phyloP scores from a whole-genome alignment of 1,140 invertebrate genomes.

The Lerema accius region DNA sequence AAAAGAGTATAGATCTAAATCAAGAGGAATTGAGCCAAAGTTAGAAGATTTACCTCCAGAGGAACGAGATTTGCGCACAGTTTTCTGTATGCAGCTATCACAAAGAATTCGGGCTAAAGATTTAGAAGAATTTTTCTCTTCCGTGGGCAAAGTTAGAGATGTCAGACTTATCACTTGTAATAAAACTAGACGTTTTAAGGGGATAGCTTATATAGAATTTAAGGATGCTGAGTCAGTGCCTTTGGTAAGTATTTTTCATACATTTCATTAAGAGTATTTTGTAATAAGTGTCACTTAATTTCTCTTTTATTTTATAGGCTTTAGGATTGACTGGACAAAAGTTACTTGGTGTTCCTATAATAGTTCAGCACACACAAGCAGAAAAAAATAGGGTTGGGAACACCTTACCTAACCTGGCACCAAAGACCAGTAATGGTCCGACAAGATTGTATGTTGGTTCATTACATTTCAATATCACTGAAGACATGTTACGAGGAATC shows the following conservation, averaged over 20 bases:
- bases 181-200: slow-evolving; percentile 99
- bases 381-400: slow-evolving; percentile 98
- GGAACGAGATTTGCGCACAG: slow-evolving; percentile 98
- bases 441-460: slow-evolving; percentile 99
- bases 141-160: slow-evolving; percentile 99
- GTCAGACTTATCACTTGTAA: slow-evolving; percentile 99
- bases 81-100: slow-evolving; percentile 99
- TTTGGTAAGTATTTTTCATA: slow-evolving; percentile 85
- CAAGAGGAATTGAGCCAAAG: slow-evolving; percentile 71
- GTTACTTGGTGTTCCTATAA: slow-evolving; percentile 97
- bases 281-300: slow-evolving; percentile 8
- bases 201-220: slow-evolving; percentile 99
- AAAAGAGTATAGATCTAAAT: slow-evolving; percentile 73
- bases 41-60: slow-evolving; percentile 95
- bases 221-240: slow-evolving; percentile 98
- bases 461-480: slow-evolving; percentile 99
- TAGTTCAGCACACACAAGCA: slow-evolving; percentile 99
- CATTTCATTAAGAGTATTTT: slow-evolving; percentile 13
- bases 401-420: slow-evolving; percentile 91
- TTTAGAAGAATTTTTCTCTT: slow-evolving; percentile 99
- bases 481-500: slow-evolving; percentile 99
- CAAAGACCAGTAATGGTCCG: slow-evolving; percentile 93
- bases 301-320: slow-evolving; percentile 86
- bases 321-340: slow-evolving; percentile 98
- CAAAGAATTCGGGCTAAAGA: slow-evolving; percentile 97